Base-by-base conservation (phyloP, 2,888 invertebrate genomes). In the Meteorus cinctellus region DNA sequence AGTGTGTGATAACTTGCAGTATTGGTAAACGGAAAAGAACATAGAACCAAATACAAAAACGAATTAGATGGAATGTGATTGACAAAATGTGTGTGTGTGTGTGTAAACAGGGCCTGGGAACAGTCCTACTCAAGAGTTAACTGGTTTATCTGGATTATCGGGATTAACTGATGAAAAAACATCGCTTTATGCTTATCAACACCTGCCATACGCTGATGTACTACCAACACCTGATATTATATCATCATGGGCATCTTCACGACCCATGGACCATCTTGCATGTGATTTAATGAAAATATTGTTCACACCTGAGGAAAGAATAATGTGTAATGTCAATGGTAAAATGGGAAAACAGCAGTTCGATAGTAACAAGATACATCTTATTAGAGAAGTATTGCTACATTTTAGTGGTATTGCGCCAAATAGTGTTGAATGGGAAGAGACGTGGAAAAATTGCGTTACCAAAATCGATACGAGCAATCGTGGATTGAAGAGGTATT, bases 311-410 rank as follows among this genome's bases (percentile, higher is more conserved):
- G 90, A 90, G 81, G 90, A 90, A 82, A 87, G 90, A 81, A 89
- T 90, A 77, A 82, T 90, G 34, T 90, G 90, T 82, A 90, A 90
- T 81, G 90, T 90, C 6, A 90, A 90, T 79, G 90, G 90, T 66
- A 90, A 90, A 86, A 90, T 90, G 90, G 90, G 90, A 67, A 90
- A 90, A 79, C 89, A 89, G 74, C 90, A 90, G 80, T 90, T 90
- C 82, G 90, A 90, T 81, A 87, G 90, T 75, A 89, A 90, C 81
- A 90, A 90, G 80, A 90, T 90, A 78, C 89, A 90, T 65, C 83
- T 90, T 63, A 90, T 90, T 66, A 83, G 90, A 72, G 90, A 90
- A 81, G 90, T 90, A 27, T 83, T 90, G 41, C 83, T 90, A 74
- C 89, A 90, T 81, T 90, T 89, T 80, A 90, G 90, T 80, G 89